Evolutionary conservation across 2,888 invertebrate species (phyloP).

Genomic region (Drosophila quinaria): DNA sequence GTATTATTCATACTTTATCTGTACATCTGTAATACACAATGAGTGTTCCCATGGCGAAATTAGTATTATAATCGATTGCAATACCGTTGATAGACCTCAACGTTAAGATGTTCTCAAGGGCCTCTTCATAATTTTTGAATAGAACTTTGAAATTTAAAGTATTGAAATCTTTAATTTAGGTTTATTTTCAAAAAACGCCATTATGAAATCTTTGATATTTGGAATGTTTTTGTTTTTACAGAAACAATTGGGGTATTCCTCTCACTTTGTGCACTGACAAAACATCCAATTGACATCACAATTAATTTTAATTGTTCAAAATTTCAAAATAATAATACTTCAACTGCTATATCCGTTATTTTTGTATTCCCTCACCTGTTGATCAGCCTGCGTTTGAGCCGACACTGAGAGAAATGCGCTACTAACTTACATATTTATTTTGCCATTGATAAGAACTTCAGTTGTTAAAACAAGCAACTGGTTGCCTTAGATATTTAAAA

Average conservation of each 20-base stretch:
- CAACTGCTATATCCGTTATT: background rate
- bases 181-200: background rate
- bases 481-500: background rate
- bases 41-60: slow-evolving; percentile 7
- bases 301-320: background rate
- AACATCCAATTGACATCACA: background rate
- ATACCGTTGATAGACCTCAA: background rate
- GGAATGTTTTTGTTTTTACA: background rate
- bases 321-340: background rate
- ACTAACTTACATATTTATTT: slow-evolving; percentile 1
- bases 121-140: slow-evolving; percentile 11
- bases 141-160: slow-evolving; percentile 25
- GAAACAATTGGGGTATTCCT: background rate
- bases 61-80: background rate
- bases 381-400: background rate
- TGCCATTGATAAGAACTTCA: slow-evolving; percentile 4
- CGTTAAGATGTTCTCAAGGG: slow-evolving; percentile 6
- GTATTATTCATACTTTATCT: slow-evolving; percentile 9
- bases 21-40: background rate
- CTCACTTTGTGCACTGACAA: slow-evolving; percentile 2
- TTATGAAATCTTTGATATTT: background rate
- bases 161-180: background rate
- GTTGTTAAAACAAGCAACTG: slow-evolving; percentile 3
- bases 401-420: slow-evolving; percentile 3
- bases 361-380: background rate